Percentiles rank a stretch among this genome's conserved stretches.
phyloP scores from a whole-genome alignment of 2,113 vertebrate species.

The Gasterosteus nipponicus region DNA sequence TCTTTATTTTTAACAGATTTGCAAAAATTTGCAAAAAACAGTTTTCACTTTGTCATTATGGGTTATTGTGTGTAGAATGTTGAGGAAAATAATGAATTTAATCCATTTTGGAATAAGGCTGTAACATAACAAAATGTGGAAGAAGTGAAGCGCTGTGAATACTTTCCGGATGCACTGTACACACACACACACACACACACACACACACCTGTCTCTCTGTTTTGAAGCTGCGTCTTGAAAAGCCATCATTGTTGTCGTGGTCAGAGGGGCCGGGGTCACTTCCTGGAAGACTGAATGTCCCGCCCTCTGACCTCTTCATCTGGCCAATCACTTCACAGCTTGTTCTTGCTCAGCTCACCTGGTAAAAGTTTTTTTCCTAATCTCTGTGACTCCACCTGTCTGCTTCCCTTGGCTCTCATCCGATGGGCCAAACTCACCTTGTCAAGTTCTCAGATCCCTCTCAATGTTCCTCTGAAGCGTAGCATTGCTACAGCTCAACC shows the following conservation, averaged over 20 bases:
- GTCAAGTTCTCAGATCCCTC: too few species aligned
- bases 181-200: slow-evolving; percentile 11
- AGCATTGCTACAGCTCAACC: too few species aligned
- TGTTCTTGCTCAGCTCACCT: slow-evolving; percentile 10
- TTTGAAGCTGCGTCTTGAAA: slow-evolving; percentile 27
- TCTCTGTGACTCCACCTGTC: slow-evolving; percentile 13
- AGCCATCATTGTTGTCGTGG: slow-evolving; percentile 32
- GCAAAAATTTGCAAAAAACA: too few species aligned
- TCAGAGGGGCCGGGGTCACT: slow-evolving; percentile 72
- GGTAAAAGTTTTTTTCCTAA: background rate
- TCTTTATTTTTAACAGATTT: too few species aligned
- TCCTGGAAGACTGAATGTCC: slow-evolving; percentile 74
- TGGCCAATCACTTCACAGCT: slow-evolving; percentile 68
- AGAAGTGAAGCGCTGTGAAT: too few species aligned
- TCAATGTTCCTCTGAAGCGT: too few species aligned
- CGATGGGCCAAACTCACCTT: too few species aligned
- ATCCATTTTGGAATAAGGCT: too few species aligned
- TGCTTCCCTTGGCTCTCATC: background rate
- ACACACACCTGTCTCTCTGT: slow-evolving; percentile 33
- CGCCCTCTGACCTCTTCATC: slow-evolving; percentile 57
- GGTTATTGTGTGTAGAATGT: too few species aligned
- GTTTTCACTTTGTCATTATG: too few species aligned
- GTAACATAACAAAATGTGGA: too few species aligned
- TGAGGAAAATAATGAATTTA: too few species aligned
- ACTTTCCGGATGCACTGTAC: background rate